Base-by-base conservation (phyloP, 2,888 invertebrate genomes). In the Ceramica pisi region DNA sequence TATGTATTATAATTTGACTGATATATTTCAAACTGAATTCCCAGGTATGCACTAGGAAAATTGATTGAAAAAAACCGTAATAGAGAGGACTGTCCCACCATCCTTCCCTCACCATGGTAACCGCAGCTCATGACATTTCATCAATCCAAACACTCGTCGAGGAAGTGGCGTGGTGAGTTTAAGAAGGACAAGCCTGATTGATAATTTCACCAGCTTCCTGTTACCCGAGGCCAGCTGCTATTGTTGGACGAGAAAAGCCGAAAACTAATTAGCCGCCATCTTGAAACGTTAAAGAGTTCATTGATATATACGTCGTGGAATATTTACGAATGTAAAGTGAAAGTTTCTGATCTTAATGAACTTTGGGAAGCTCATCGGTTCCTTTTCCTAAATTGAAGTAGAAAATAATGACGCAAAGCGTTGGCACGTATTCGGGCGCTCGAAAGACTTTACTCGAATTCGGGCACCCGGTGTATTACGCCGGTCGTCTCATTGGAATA, bases 161-260 rank as follows among this genome's bases (percentile, higher is more conserved):
- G 85, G 85, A 85, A 85, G 81, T 76, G 62, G 50, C 38, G 60
- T 44, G 64, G 57, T 75, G 78, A 92, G 90, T 90, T 84, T 90
- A 81, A 77, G 81, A 83, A 82, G 83, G 83, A 83, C 86, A 82
- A 80, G 75, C 51, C 89, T 92, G 91, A 94, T 94, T 92, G 93
- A 94, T 94, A 92, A 94, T 94, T 94, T 94, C 93, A 90, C 92
- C 88, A 41, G 71, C 87, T 94, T 94, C 94, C 94, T 89, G 92
- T 76, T 88, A 76, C 21, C 62, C 87, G 88, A 94, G 94, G 93
- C 82, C 92, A 83, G 57, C 91, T 67, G 83, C 92, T 86, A 92
- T 93, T 92, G 90, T 92, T 87, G 87, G 77, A 55, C 85, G 85
- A 89, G 85, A 87, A 89, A 90, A 91, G 88, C 80, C 84, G 78